These are phyloP conservation scores for Ophonus ardosiacus DNA, from an alignment of 2,888 invertebrate species.

Conservation along the genomic window DNA sequence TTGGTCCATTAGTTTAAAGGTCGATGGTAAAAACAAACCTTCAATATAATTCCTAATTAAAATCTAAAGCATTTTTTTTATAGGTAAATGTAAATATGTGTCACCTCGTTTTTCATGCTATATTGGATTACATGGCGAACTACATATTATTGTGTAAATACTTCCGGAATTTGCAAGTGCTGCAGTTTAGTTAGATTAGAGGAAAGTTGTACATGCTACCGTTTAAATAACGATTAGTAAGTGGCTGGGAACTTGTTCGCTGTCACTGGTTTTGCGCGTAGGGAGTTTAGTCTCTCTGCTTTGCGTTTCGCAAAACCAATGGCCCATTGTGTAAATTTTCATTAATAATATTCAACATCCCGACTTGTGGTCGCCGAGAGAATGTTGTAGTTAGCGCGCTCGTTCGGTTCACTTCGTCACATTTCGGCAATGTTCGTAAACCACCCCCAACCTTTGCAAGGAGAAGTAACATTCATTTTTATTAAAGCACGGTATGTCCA, in stretches of 20 bases:
- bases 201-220: neutral
- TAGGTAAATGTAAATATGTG: neutral
- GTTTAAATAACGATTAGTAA: slow-evolving; percentile 21
- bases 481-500: slow-evolving; percentile 61
- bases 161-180: neutral
- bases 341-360: slow-evolving; percentile 49
- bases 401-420: slow-evolving; percentile 7
- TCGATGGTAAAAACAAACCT: too few species aligned
- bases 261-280: slow-evolving; percentile 16
- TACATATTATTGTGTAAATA: neutral
- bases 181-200: neutral
- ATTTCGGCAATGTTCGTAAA: slow-evolving; percentile 22
- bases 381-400: slow-evolving; percentile 38
- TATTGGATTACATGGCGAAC: neutral
- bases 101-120: neutral
- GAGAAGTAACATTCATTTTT: slow-evolving; percentile 58
- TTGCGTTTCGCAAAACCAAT: slow-evolving; percentile 44
- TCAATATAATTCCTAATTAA: too few species aligned
- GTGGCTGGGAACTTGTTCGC: neutral
- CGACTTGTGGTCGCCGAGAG: slow-evolving; percentile 43
- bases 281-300: slow-evolving; percentile 27
- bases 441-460: neutral
- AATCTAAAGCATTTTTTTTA: neutral
- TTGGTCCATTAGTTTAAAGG: too few species aligned
- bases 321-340: slow-evolving; percentile 53